phyloP scores from a whole-genome alignment of 2,797 vertebrate species.

The Austrolebias charrua region DNA sequence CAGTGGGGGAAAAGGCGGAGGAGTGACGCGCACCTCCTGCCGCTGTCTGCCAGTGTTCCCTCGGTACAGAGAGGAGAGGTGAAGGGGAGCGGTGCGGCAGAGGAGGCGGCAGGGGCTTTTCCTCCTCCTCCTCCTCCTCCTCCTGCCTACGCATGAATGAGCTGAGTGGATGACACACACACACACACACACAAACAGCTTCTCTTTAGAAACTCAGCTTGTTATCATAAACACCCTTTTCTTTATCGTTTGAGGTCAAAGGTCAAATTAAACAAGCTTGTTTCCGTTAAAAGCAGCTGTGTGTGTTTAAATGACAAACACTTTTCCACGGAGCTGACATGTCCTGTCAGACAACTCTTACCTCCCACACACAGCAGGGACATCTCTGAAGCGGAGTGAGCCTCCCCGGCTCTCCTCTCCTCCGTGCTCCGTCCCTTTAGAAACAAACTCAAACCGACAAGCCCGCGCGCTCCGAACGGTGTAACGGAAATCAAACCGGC shows the following conservation, averaged over 20 bases:
- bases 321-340: constrained; percentile 51
- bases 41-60: constrained; percentile 74
- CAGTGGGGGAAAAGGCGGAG: constrained; percentile 16
- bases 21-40: constrained; percentile 60
- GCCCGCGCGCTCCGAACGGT: constrained; percentile 24
- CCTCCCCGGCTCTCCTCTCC: constrained; percentile 73
- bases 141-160: constrained; percentile 73
- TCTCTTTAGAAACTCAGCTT: constrained; percentile 32
- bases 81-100: constrained; percentile 22
- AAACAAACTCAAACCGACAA: constrained; percentile 19
- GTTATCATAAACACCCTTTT: background rate
- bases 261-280: constrained; percentile 17
- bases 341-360: constrained; percentile 66
- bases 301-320: constrained; percentile 47
- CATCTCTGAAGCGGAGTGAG: constrained; percentile 78
- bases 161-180: constrained; percentile 49
- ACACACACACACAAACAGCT: constrained; percentile 9
- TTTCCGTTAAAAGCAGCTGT: constrained; percentile 10
- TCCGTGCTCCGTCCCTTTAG: constrained; percentile 62
- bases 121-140: constrained; percentile 28
- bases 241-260: constrained; percentile 5
- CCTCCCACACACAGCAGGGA: constrained; percentile 92
- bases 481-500: constrained; percentile 25
- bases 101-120: constrained; percentile 66
- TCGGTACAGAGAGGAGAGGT: constrained; percentile 61